Percentiles rank a stretch among this genome's conserved stretches.
Conservation (phyloP, 2,888 invertebrate species). For the Acleris laterana region DNA sequence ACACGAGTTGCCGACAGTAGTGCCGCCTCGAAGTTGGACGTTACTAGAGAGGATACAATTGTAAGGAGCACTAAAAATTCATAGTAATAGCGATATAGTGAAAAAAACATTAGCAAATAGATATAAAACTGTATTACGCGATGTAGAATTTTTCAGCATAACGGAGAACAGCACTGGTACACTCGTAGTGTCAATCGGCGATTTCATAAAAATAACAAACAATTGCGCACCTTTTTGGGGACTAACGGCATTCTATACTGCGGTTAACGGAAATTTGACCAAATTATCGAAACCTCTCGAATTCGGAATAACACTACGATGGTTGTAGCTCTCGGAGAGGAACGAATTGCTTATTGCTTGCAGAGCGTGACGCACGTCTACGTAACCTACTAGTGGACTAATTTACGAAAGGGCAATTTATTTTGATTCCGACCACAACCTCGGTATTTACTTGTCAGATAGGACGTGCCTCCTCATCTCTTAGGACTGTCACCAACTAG, state of each 20-base stretch:
- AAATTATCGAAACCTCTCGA: constrained; percentile 72
- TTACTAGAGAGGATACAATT: neutral
- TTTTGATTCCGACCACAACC: neutral
- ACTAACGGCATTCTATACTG: constrained; percentile 33
- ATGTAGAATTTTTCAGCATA: constrained; percentile 9
- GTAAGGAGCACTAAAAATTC: neutral
- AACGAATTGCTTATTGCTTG: constrained; percentile 53
- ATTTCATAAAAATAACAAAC: constrained; percentile 24
- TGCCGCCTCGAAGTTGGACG: neutral
- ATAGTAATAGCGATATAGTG: neutral
- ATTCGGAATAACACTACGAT: constrained; percentile 59
- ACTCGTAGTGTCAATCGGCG: constrained; percentile 6
- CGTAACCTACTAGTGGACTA: constrained; percentile 45
- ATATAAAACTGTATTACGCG: constrained; percentile 4
- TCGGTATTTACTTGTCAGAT: neutral
- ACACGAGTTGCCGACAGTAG: neutral
- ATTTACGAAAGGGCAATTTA: neutral
- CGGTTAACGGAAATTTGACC: constrained; percentile 65
- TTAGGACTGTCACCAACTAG: neutral
- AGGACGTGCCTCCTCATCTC: neutral
- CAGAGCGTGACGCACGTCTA: constrained; percentile 62
- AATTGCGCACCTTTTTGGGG: constrained; percentile 34
- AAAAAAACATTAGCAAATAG: constrained; percentile 2
- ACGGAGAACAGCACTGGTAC: constrained; percentile 2
- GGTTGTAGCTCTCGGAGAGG: constrained; percentile 26